Percentiles rank a stretch among this genome's conserved stretches.
Conservation (phyloP, 2,888 invertebrate species). For the Liopterus haemorrhoidalis region DNA sequence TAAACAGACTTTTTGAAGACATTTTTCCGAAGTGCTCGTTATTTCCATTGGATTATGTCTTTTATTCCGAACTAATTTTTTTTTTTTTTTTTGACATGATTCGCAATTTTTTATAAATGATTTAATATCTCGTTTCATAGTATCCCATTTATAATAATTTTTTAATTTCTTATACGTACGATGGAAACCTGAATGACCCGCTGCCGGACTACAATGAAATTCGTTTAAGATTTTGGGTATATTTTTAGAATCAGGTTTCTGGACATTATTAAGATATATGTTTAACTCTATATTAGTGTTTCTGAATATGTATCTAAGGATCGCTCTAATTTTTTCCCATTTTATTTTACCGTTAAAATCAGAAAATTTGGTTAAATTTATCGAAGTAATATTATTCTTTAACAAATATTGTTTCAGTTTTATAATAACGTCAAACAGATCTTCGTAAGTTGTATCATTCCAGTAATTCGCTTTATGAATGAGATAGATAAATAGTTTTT, state of each 20-base stretch:
- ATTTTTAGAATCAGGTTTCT: conserved; percentile 19
- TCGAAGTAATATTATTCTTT: conserved; percentile 3
- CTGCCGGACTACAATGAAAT: conserved; percentile 29
- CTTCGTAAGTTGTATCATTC: conserved; percentile 30
- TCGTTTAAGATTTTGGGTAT: conserved; percentile 30
- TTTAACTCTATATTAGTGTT: conserved; percentile 28
- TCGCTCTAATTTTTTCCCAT: conserved; percentile 7
- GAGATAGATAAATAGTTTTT: too few relatives aligned
- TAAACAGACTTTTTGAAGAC: conserved; percentile 35
- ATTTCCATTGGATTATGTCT: conserved; percentile 33
- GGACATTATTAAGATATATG: conserved; percentile 23
- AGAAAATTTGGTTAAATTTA: conserved; percentile 1
- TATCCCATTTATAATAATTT: conserved; percentile 35
- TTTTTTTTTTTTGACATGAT: conserved; percentile 35
- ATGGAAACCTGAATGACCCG: conserved; percentile 31
- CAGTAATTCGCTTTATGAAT: conserved; percentile 25
- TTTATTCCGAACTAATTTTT: conserved; percentile 16
- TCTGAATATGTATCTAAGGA: conserved; percentile 23
- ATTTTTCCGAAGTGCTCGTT: conserved; percentile 31
- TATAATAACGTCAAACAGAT: conserved; percentile 26
- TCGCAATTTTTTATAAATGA: conserved; percentile 33
- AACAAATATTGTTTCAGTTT: conserved; percentile 14
- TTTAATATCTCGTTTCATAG: conserved; percentile 38
- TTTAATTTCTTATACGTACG: conserved; percentile 33
- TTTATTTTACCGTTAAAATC: conserved; percentile 4